Conservation (phyloP, 2,113 vertebrate species). For the Acrocephalus kingi region DNA sequence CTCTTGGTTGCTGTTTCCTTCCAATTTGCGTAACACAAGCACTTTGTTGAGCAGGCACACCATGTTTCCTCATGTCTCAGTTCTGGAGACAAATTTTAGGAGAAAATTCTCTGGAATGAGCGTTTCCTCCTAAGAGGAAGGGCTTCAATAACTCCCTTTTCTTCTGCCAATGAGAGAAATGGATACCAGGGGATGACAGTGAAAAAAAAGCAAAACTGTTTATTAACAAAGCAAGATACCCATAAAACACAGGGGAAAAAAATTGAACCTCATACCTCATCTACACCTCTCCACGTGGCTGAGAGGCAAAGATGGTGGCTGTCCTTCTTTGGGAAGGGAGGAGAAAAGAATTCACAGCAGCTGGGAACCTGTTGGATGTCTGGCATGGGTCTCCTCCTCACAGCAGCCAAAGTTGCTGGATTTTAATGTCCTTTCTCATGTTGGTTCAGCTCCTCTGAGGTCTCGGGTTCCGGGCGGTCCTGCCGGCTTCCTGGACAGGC, state of each 20-base stretch:
- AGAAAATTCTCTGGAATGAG: neutral
- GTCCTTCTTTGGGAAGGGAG: neutral
- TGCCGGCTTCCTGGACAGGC: accelerated
- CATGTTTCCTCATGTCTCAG: neutral
- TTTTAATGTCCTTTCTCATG: neutral
- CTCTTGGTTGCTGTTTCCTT: neutral
- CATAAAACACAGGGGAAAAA: neutral
- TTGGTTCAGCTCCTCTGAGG: neutral
- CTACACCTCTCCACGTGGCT: accelerated
- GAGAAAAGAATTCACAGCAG: neutral
- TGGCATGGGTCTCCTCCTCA: neutral
- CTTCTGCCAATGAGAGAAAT: neutral
- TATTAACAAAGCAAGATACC: neutral
- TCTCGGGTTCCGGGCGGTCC: accelerated
- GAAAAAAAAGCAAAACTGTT: neutral
- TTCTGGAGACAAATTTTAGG: neutral
- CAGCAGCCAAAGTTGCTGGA: neutral
- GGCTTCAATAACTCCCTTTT: neutral
- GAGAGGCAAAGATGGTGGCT: neutral
- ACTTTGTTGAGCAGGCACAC: neutral
- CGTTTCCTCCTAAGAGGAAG: neutral
- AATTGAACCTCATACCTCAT: neutral
- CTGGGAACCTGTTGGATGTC: neutral
- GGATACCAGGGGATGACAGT: neutral
- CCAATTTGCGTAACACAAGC: neutral